These are phyloP conservation scores for Dorcus hopei DNA, from an alignment of 2,888 invertebrate species.

Conservation along the genomic window DNA sequence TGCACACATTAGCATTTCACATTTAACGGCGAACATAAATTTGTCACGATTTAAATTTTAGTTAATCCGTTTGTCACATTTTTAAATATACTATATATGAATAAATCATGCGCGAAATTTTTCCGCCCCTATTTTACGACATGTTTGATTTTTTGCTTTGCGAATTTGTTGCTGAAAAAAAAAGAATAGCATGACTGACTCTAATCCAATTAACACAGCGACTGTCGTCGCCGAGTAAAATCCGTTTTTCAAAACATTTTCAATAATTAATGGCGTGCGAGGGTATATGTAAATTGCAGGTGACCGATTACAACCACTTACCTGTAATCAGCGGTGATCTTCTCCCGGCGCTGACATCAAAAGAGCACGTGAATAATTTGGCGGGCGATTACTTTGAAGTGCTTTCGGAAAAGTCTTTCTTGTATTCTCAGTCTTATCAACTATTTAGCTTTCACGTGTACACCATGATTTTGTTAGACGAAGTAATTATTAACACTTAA, in stretches of 20 bases:
- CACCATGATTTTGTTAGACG: conserved; percentile 13
- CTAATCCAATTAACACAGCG: too few relatives aligned
- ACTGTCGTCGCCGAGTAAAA: too few relatives aligned
- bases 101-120: conserved; percentile 5
- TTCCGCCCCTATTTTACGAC: conserved; percentile 6
- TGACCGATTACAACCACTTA: conserved; percentile 40
- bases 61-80: conserved; percentile 4
- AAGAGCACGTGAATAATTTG: conserved; percentile 43
- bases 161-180: neutral
- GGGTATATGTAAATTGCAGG: conserved; percentile 41
- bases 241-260: conserved; percentile 17
- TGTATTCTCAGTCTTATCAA: conserved; percentile 31
- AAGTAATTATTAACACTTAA: neutral
- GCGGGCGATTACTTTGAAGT: conserved; percentile 40
- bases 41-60: conserved; percentile 4
- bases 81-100: conserved; percentile 4
- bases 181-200: too few relatives aligned
- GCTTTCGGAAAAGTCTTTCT: conserved; percentile 26
- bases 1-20: neutral
- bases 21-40: neutral
- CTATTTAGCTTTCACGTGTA: conserved; percentile 36
- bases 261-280: conserved; percentile 19
- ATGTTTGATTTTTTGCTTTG: conserved; percentile 15
- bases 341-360: conserved; percentile 36
- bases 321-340: conserved; percentile 37